Base-by-base conservation (phyloP, 2,888 invertebrate species). In the Ectobius pallidus region DNA sequence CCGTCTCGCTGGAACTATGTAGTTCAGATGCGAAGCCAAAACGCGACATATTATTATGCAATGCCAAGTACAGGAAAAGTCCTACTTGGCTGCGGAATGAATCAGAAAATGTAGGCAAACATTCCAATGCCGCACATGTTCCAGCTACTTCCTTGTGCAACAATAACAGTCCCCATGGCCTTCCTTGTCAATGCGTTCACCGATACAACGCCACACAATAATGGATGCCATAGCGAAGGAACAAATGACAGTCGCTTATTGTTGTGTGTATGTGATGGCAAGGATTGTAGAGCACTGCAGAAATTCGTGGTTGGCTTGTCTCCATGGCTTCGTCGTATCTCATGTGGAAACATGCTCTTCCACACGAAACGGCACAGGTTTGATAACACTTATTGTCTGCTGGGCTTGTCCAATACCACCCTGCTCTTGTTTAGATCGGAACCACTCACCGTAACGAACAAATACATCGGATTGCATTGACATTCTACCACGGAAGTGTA, bases 271-370 rank as follows among this genome's bases (percentile, higher is more conserved):
- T 6, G n/a, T 30, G 25, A n/a, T 58, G 46, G 46, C 46, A 46
- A 46, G 46, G 3, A 14, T 14, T 11, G 16, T n/a, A 46, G 16
- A n/a, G n/a, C n/a, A 25, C 27, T 14, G 22, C 27, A 30, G 25
- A 30, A 22, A 32, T 6, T 6, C n/a, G 27, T n/a, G 58, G 14
- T 30, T 58, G 58, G 58, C 14, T 30, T 58, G 58, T 16, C 27
- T 30, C 39, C 39, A 14, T 39, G 6, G 7, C 14, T 9, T 39
- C 9, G 25, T 9, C 25, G 52, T 52, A 20, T 58, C 58, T 58
- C 27, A 58, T 30, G 16, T 58, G 58, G 58, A 58, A 58, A 58
- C 55, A 7, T 58, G 58, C n/a, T 58, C 58, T 30, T 34, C 34
- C 34, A 34, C 11, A 30, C 58, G 58, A 58, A 58, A 32, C 58